Conservation (phyloP, 1,140 invertebrate species). For the Drosophila pseudoobscura region DNA sequence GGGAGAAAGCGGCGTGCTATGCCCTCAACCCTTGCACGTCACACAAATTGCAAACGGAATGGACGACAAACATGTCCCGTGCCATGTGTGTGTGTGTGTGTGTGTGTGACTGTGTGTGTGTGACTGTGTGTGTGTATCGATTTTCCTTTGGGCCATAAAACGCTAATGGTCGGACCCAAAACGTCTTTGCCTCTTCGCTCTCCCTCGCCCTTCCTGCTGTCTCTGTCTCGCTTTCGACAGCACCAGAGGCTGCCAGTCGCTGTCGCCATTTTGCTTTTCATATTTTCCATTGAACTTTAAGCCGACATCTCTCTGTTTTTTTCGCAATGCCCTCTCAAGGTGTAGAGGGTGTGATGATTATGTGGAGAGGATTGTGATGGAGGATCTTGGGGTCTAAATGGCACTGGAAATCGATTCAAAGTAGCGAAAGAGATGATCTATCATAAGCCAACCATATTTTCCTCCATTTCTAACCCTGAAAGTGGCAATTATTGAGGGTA, state of each 20-base stretch:
- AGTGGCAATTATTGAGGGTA: no score
- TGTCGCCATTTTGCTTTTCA: conserved; percentile 70
- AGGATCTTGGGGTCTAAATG: no score
- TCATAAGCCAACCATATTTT: no score
- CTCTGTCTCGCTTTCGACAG: neutral
- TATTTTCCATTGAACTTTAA: conserved; percentile 76
- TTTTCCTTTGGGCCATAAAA: conserved; percentile 74
- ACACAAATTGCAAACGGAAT: conserved; percentile 51
- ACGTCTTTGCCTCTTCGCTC: conserved; percentile 13
- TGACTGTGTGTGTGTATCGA: conserved; percentile 57
- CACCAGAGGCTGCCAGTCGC: no score
- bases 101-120: conserved; percentile 15
- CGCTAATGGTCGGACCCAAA: conserved; percentile 65
- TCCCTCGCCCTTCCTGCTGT: conserved; percentile 9
- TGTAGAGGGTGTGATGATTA: conserved; percentile 23
- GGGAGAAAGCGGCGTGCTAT: conserved; percentile 6
- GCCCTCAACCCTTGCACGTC: conserved; percentile 63
- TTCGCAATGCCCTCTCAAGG: conserved; percentile 2
- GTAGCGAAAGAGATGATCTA: no score
- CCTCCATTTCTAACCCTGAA: no score
- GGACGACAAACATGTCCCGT: conserved; percentile 19
- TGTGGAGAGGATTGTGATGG: neutral
- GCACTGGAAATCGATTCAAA: no score
- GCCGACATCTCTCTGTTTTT: conserved; percentile 49
- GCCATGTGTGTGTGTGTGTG: neutral